phyloP scores from a whole-genome alignment of 2,113 vertebrate species.

The Haplotaxodon microlepis region DNA sequence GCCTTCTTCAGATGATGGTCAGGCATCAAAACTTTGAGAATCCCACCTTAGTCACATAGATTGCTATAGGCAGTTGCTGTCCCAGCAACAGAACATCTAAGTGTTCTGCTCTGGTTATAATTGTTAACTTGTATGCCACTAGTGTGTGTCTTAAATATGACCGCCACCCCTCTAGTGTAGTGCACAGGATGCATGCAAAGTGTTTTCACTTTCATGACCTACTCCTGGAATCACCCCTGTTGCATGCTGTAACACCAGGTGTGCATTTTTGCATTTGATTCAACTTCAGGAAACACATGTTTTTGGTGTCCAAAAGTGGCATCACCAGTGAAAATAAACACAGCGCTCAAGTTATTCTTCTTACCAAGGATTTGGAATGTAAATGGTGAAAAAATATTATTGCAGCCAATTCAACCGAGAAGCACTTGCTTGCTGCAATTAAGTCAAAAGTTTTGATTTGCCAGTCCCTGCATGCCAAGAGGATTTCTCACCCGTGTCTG shows the following conservation, averaged over 20 bases:
- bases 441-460: constrained; percentile 30
- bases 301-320: neutral
- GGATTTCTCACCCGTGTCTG: constrained; percentile 6
- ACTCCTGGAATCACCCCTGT: neutral
- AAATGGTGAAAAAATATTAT: constrained; percentile 39
- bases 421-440: constrained; percentile 40
- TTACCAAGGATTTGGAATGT: constrained; percentile 3
- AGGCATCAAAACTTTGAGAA: neutral
- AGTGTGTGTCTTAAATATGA: neutral
- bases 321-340: neutral
- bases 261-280: neutral
- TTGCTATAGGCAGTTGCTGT: neutral
- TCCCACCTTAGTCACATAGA: neutral
- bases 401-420: constrained; percentile 22
- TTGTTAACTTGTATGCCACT: neutral
- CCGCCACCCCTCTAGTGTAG: neutral
- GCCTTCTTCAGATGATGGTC: neutral
- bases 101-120: neutral
- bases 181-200: neutral
- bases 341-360: neutral
- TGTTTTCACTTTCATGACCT: neutral
- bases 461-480: constrained; percentile 6
- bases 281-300: neutral
- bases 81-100: neutral
- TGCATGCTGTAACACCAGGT: neutral